Evolutionary conservation across 2,113 vertebrate species (phyloP), one percentile per base, ranked within the genome.

Genomic region (Paralichthys olivaceus): DNA sequence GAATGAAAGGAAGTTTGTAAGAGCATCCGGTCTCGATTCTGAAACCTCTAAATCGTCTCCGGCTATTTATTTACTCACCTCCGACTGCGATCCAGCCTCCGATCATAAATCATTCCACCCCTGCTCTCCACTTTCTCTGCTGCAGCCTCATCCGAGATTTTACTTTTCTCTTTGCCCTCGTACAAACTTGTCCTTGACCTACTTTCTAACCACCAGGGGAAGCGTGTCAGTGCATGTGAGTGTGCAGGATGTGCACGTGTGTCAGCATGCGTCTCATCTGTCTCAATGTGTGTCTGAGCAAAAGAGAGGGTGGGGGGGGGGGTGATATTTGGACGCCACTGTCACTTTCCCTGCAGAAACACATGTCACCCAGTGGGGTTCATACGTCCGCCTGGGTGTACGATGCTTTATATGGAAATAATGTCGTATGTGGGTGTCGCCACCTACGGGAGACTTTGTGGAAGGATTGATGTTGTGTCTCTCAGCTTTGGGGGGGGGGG

Each of bases 141-240:
- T 37, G 80, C 72, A 84, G 77, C 43, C 72, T 81, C 87, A 72
- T 45, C 34, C 2, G 2, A 66, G 57, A 78, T 87, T 85, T 88
- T 71, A 83, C 79, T 85, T 92, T 37, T 85, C 80, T 85, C 75
- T 65, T 67, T 90, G 84, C 74, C 82, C 88, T 87, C 75, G 6
- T 28, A 87, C 85, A 83, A 84, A 79, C 68, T 77, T 45, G 90
- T 87, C 93, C 93, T 93, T 94, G 94, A 93, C 93, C 91, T 77
- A 93, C 82, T 93, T 94, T 83, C 54, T 22, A 53, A 51, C 78
- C 81, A 68, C 73, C 76, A 29, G 56, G 70, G 83, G 83, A 80
- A 51, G 57, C 62, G 26, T 72, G 73, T 57, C 75, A 23, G 68
- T 71, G 73, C 80, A 63, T 72, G 82, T 75, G 83, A 71, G 69